A percentile compares a stretch with the other conserved stretches of the same genome.
Conservation (phyloP, 2,888 invertebrate genomes). For the Watsonalla cultraria region DNA sequence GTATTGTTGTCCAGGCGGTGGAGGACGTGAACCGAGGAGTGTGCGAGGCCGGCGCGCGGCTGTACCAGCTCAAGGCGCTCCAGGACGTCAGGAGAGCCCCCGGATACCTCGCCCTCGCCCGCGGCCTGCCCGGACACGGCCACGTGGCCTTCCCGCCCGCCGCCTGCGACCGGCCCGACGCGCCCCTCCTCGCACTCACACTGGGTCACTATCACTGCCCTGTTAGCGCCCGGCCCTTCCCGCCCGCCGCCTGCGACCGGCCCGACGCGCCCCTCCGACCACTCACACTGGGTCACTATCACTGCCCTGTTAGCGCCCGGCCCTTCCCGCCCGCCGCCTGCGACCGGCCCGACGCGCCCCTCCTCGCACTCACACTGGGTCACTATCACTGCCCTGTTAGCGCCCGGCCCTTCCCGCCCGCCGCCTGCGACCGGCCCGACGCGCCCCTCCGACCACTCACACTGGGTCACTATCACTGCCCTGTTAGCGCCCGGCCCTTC, state of each 20-base stretch:
- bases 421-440: no score
- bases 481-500: no score
- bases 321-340: no score
- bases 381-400: no score
- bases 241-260: not conserved
- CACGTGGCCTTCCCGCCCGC: slow-evolving; percentile 94
- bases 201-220: slow-evolving; percentile 14
- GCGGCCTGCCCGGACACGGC: slow-evolving; percentile 94
- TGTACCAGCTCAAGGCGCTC: slow-evolving; percentile 97
- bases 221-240: not conserved
- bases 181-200: slow-evolving; percentile 84
- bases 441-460: no score
- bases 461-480: no score
- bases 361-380: no score
- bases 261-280: not conserved
- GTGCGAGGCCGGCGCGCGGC: slow-evolving; percentile 91
- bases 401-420: no score
- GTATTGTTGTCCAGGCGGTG: slow-evolving; percentile 80
- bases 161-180: slow-evolving; percentile 85
- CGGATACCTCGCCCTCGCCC: slow-evolving; percentile 91
- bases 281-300: no score
- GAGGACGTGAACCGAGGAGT: slow-evolving; percentile 97
- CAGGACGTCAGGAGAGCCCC: slow-evolving; percentile 88
- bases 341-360: no score
- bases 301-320: no score